Conservation (phyloP, 2,888 invertebrate species). For the Scaptomyza reducta region DNA sequence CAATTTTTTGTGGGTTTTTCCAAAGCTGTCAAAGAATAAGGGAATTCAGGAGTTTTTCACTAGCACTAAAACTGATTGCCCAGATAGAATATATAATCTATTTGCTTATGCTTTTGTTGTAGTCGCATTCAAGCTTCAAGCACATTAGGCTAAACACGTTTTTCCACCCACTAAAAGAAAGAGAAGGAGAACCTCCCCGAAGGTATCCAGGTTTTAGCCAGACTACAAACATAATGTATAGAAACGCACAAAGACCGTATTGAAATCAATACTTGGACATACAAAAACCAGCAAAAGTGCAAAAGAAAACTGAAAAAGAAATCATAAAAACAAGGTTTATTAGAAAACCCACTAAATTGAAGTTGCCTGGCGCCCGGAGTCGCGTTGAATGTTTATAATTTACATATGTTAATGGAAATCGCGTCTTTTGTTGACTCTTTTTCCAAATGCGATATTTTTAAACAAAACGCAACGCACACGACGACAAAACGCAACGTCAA, state of each 20-base stretch:
- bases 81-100: too few relatives aligned
- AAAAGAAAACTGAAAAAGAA: conserved; percentile 2
- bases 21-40: too few relatives aligned
- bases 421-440: conserved; percentile 48
- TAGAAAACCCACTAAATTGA: conserved; percentile 30
- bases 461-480: conserved; percentile 45
- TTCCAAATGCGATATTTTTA: conserved; percentile 33
- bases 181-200: too few relatives aligned
- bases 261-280: conserved; percentile 73
- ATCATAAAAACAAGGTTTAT: conserved; percentile 6
- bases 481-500: conserved; percentile 52
- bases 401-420: conserved; percentile 65
- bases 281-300: conserved; percentile 13
- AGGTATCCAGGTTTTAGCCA: too few relatives aligned
- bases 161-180: too few relatives aligned
- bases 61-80: too few relatives aligned
- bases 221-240: conserved; percentile 3
- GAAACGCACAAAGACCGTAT: conserved; percentile 33
- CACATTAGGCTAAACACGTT: too few relatives aligned
- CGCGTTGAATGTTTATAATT: conserved; percentile 60
- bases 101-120: too few relatives aligned
- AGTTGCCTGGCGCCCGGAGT: conserved; percentile 27
- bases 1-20: conserved; percentile 15
- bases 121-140: too few relatives aligned
- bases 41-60: too few relatives aligned